Evolutionary conservation across 2,888 invertebrate species (phyloP), one percentile per base, ranked within the genome.

Genomic region (Plagiodera versicolora): DNA sequence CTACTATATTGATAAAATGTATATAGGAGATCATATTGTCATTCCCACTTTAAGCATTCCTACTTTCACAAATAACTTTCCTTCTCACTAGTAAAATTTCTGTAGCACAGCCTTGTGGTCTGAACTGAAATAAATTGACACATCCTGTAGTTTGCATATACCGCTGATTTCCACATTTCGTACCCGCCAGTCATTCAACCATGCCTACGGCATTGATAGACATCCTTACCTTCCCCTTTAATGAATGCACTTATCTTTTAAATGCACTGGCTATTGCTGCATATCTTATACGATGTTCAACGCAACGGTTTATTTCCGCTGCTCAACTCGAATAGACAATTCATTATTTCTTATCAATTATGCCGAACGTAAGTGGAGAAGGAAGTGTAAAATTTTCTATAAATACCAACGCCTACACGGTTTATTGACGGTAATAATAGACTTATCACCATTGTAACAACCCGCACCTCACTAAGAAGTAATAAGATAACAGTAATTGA

Each of bases 301-400:
- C 56, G 64, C 66, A 67, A 66, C 55, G 58, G 60, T 58, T 65
- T 64, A 64, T 58, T 69, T 63, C 65, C 66, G 62, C 64, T 39
- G 19, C 63, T 68, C 60, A 39, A 20, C 51, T 58, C 49, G 65
- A 63, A 39, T 19, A 14, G 11, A 52, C 32, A 66, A 72, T 70
- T 70, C 64, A 66, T 68, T 64, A 60, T 64, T 65, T 64, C 67
- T 67, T 67, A 67, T 67, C 60, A 62, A 58, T 48, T 58, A 64
- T 60, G 63, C 67, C 63, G 67, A 62, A 62, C 70, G 68, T 67
- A 66, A 66, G 69, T 65, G 28, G 19, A 47, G 18, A 17, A 32
- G 47, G 47, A 56, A 56, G 14, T 47, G 28, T 59, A 56, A 55
- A 56, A 49, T 56, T 30, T 49, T n/a, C 52, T 52, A 5, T 35